Conservation (phyloP, 2,797 vertebrate species). For the Lutjanus argentimaculatus region DNA sequence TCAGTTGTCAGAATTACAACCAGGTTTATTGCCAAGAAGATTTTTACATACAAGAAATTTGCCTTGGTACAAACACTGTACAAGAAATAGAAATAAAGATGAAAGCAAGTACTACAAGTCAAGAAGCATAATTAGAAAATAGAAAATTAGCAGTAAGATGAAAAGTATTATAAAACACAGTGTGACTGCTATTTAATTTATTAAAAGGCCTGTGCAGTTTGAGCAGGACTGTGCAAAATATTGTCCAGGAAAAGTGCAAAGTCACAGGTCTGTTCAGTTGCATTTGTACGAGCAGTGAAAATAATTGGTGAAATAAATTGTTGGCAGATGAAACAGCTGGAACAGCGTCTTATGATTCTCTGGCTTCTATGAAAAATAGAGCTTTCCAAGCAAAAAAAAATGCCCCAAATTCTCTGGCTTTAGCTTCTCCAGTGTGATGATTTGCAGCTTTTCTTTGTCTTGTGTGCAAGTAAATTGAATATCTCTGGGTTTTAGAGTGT, state of each 20-base stretch:
- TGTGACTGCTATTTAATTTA: no score
- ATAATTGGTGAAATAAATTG: background rate
- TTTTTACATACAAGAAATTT: no score
- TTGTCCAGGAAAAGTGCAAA: background rate
- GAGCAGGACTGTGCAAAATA: background rate
- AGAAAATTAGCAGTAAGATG: no score
- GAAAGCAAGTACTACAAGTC: no score
- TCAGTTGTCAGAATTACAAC: background rate
- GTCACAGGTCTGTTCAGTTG: background rate
- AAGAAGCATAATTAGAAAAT: no score
- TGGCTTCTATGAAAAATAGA: background rate
- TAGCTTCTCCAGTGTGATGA: background rate
- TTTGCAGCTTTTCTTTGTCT: background rate
- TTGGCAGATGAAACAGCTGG: constrained; percentile 5
- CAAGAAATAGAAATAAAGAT: no score
- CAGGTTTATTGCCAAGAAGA: no score
- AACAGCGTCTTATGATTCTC: background rate
- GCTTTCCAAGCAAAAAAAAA: background rate
- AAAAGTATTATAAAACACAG: no score
- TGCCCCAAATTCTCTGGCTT: background rate
- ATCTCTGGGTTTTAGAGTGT: background rate
- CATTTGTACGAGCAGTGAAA: background rate
- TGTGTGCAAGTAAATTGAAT: background rate
- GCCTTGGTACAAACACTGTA: no score
- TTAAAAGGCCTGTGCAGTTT: no score